Evolutionary conservation across 1,140 invertebrate genomes (phyloP).

Genomic region (Solenopsis invicta): DNA sequence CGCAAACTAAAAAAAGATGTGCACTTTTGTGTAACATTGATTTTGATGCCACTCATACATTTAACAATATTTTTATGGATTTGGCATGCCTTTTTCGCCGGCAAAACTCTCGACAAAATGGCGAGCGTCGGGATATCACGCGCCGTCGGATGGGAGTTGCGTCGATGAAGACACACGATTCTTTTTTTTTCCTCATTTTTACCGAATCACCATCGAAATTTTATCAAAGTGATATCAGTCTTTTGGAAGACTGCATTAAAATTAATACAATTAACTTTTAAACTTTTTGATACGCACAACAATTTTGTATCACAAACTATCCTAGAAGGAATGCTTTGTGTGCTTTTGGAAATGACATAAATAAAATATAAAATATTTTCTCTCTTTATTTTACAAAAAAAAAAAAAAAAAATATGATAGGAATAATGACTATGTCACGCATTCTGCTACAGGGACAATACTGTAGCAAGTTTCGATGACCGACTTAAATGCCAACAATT

Average conservation of each 20-base stretch:
- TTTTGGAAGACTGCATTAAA: background rate
- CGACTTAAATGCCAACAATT: conserved; percentile 28
- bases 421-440: background rate
- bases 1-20: background rate
- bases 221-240: too few species aligned
- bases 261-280: background rate
- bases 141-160: conserved; percentile 62
- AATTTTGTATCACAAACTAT: background rate
- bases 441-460: background rate
- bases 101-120: conserved; percentile 30
- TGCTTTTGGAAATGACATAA: background rate
- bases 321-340: background rate
- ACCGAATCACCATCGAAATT: background rate
- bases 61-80: conserved; percentile 29
- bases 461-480: background rate
- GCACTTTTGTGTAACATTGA: conserved; percentile 18
- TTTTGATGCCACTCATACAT: conserved; percentile 28
- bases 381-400: background rate
- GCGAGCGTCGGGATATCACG: conserved; percentile 10
- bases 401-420: background rate
- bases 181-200: background rate
- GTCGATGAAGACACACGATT: background rate
- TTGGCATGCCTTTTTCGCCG: conserved; percentile 1
- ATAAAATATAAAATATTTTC: background rate
- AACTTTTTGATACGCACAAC: background rate